Base-by-base conservation (phyloP, 2,797 vertebrate species). In the Tangara arthus region DNA sequence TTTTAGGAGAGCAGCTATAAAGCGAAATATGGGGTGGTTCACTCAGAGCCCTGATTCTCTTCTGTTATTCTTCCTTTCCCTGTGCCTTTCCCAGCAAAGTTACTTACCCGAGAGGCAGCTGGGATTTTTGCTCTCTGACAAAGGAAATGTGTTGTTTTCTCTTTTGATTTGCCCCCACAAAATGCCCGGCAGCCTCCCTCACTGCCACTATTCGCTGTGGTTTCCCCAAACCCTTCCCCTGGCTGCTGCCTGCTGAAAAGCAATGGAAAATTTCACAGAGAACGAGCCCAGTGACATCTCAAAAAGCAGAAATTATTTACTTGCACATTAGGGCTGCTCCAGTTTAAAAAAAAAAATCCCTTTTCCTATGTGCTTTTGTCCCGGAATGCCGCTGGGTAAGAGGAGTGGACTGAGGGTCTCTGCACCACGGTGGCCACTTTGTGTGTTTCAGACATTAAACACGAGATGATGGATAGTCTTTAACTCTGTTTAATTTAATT, bases 231-330 rank as follows among this genome's bases (percentile, higher is more conserved):
- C 32, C 47, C 84, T 75, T 69, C 87, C 69, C 30, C 56, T 0
- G 4, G 15, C 60, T 34, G 39, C 64, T 42, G 78, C 49, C 79
- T 46, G 37, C 2, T 60, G 61, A 65, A 69, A 69, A 76, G 80
- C 72, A 34, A 32, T 47, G 92, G 93, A 89, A 97, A 96, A 95
- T 52, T 65, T 87, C 18, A 2, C 22, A 63, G 68, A 68, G 71
- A 89, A 39, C 0, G 11, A 70, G 83, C 76, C 65, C 22, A 20
- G 92, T 87, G 77, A 57, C 86, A 90, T 84, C 86, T 52, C 47
- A 66, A 71, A 92, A 90, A 90, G 11, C 90, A 66, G 64, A 9
- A 89, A 82, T 85, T 89, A 93, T 90, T 91, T 32, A 95, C 56
- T 79, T 50, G 81, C 49, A 32, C 68, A 42, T 95, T 68, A 59